Percentiles rank a stretch among this genome's conserved stretches.
phyloP scores from a whole-genome alignment of 2,113 vertebrate species.

The Aphyosemion australe region DNA sequence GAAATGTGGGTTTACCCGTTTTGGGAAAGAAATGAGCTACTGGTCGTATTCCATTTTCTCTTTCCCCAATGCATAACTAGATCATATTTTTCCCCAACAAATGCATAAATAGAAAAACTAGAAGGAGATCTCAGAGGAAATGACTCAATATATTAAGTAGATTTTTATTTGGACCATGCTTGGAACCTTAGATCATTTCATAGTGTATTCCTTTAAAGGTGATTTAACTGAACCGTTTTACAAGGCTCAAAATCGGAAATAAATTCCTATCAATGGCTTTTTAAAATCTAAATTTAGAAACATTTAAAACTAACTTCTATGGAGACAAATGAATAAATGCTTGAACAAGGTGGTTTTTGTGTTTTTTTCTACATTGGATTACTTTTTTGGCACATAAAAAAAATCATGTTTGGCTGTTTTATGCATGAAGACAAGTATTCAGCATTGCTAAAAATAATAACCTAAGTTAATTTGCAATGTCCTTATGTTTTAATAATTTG shows the following conservation, averaged over 20 bases:
- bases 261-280: no score
- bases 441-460: background rate
- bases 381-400: no score
- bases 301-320: no score
- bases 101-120: no score
- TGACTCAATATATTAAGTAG: background rate
- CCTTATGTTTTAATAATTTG: background rate
- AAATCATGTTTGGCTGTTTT: no score
- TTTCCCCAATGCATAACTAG: conserved; percentile 22
- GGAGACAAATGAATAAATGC: no score
- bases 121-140: background rate
- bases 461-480: background rate
- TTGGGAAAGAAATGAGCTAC: conserved; percentile 31
- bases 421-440: background rate
- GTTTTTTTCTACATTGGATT: no score
- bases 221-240: no score
- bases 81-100: no score
- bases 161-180: background rate
- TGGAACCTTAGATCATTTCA: background rate
- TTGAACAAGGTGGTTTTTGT: background rate
- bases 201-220: background rate
- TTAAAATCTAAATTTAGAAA: no score
- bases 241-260: no score
- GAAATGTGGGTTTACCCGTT: conserved; percentile 51
- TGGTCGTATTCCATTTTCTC: conserved; percentile 22